These are phyloP conservation scores for Thryonomys swinderianus DNA, from an alignment of 2,113 vertebrate genomes.

Conservation along the genomic window DNA sequence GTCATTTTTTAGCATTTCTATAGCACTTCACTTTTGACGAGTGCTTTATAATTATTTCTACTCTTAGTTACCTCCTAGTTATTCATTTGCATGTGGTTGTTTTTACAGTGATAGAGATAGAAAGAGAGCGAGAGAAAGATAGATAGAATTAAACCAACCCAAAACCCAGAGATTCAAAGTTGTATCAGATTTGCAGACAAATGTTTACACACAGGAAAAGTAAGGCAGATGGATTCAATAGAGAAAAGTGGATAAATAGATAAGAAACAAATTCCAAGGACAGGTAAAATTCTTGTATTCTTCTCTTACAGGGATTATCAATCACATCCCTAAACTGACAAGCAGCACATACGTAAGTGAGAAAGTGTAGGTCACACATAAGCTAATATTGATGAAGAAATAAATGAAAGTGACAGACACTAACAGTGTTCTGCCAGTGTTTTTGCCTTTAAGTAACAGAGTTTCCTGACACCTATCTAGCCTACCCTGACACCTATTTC, in stretches of 20 bases:
- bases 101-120: slow-evolving; percentile 34
- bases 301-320: background rate
- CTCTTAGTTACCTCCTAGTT: slow-evolving; percentile 69
- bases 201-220: background rate
- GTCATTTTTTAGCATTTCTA: slow-evolving; percentile 82
- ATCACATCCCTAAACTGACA: background rate
- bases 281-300: slow-evolving; percentile 8
- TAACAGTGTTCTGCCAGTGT: background rate
- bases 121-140: background rate
- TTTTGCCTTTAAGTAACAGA: background rate
- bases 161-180: slow-evolving; percentile 48
- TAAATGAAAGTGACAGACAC: slow-evolving; percentile 4
- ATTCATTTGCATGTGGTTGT: slow-evolving; percentile 70
- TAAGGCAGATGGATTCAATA: background rate
- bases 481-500: background rate
- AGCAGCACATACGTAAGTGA: slow-evolving; percentile 1
- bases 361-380: background rate
- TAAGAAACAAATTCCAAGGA: slow-evolving; percentile 2
- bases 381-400: slow-evolving; percentile 11
- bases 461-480: background rate
- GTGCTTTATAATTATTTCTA: slow-evolving; percentile 78
- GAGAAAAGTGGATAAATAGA: background rate
- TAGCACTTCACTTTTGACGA: slow-evolving; percentile 81
- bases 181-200: slow-evolving; percentile 35
- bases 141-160: slow-evolving; percentile 32